Evolutionary conservation across 2,888 invertebrate species (phyloP).

Genomic region (Muscina levida): DNA sequence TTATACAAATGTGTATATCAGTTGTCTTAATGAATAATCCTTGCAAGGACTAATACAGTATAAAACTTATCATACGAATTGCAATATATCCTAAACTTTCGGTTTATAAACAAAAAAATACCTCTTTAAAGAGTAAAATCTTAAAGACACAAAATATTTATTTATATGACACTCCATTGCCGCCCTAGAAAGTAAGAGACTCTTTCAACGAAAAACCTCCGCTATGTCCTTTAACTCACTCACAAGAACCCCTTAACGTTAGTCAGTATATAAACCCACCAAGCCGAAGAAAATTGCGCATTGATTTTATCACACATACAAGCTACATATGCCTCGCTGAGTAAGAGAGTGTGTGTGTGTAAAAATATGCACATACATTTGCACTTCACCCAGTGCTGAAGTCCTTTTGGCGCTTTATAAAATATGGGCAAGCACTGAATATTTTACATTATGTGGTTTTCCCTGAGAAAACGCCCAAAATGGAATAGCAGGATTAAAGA

Average conservation of each 20-base stretch:
- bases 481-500: background rate
- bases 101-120: too few relatives aligned
- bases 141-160: too few relatives aligned
- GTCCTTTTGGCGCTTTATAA: conserved; percentile 3
- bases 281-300: background rate
- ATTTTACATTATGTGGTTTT: background rate
- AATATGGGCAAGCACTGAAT: conserved; percentile 2
- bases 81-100: too few relatives aligned
- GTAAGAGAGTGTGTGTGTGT: conserved; percentile 12
- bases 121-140: too few relatives aligned
- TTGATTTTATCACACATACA: background rate
- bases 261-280: background rate
- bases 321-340: too few relatives aligned
- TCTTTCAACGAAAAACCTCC: background rate
- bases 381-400: background rate
- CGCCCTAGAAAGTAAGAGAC: too few relatives aligned
- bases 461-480: background rate
- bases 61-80: too few relatives aligned
- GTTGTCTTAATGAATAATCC: too few relatives aligned
- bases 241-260: background rate
- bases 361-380: conserved; percentile 49
- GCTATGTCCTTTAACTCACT: background rate
- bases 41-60: too few relatives aligned
- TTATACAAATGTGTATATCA: too few relatives aligned
- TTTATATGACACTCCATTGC: too few relatives aligned